Evolutionary conservation across 1,140 invertebrate genomes (phyloP).

Genomic region (Nylanderia fulva): DNA sequence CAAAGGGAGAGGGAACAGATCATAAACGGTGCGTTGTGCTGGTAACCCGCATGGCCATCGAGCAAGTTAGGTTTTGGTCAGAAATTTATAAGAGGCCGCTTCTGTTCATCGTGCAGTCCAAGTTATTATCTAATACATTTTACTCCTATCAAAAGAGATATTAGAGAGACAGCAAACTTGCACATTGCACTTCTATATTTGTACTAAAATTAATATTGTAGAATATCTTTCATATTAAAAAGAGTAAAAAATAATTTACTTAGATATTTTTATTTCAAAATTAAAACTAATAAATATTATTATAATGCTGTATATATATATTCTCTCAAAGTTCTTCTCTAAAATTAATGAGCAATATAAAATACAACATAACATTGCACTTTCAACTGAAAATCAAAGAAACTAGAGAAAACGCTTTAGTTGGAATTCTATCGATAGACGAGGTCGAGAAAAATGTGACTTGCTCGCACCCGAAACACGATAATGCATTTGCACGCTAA

Average conservation of each 20-base stretch:
- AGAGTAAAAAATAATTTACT: neutral
- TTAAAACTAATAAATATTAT: slow-evolving; percentile 1
- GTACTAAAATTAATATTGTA: neutral
- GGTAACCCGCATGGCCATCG: slow-evolving; percentile 42
- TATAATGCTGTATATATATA: neutral
- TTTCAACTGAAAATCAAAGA: neutral
- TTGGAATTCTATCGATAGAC: slow-evolving; percentile 41
- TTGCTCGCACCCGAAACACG: slow-evolving; percentile 59
- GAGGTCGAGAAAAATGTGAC: slow-evolving; percentile 59
- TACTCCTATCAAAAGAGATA: neutral
- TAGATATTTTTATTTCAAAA: neutral
- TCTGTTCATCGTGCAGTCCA: slow-evolving; percentile 13
- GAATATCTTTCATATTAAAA: neutral
- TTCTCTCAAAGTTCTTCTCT: neutral
- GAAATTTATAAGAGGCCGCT: slow-evolving; percentile 35
- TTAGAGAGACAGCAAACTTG: neutral
- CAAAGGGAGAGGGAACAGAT: neutral
- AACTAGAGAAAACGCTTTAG: slow-evolving; percentile 25
- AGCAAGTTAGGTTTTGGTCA: slow-evolving; percentile 53
- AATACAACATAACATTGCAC: neutral
- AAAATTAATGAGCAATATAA: neutral
- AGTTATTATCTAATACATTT: slow-evolving; percentile 25
- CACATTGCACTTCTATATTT: neutral
- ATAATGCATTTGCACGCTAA: slow-evolving; percentile 67
- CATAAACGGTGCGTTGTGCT: slow-evolving; percentile 57